Evolutionary conservation across 2,113 vertebrate genomes (phyloP).

Genomic region (Lethenteron reissneri): DNA sequence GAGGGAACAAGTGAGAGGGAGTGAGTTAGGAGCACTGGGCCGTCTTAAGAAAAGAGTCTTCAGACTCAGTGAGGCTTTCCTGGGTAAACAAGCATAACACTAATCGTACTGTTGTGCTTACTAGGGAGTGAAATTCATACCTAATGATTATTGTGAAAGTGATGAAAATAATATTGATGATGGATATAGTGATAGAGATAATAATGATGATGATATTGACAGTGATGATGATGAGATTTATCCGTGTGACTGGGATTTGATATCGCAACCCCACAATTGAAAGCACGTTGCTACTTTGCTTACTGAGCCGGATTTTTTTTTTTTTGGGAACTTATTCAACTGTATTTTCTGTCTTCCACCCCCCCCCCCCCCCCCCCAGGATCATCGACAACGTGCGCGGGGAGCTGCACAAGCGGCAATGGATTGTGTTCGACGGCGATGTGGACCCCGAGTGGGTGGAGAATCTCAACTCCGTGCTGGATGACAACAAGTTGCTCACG

Average conservation of each 20-base stretch:
- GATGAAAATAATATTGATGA: not conserved
- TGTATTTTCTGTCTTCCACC: not conserved
- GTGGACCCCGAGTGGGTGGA: conserved; percentile 44
- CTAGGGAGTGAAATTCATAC: too few relatives aligned
- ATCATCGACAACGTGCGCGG: conserved; percentile 3
- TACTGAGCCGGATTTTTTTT: not conserved
- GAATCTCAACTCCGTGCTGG: conserved; percentile 40
- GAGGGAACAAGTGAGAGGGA: too few relatives aligned
- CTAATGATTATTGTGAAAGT: too few relatives aligned
- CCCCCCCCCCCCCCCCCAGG: not conserved
- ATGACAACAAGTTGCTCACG: conserved; percentile 39
- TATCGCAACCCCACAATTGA: not conserved
- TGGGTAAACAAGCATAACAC: too few relatives aligned
- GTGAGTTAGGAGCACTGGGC: too few relatives aligned
- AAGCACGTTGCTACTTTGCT: not conserved
- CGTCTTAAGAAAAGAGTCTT: too few relatives aligned
- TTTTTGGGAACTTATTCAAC: not conserved
- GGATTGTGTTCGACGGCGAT: conserved; percentile 34
- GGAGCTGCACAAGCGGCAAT: conserved; percentile 29
- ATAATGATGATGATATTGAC: not conserved
- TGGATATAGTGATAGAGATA: not conserved
- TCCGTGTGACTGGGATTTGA: not conserved
- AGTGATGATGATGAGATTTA: not conserved
- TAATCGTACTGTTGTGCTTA: too few relatives aligned
- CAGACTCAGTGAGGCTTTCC: too few relatives aligned